Conservation (phyloP, 2,797 vertebrate species). For the Selene dorsalis region DNA sequence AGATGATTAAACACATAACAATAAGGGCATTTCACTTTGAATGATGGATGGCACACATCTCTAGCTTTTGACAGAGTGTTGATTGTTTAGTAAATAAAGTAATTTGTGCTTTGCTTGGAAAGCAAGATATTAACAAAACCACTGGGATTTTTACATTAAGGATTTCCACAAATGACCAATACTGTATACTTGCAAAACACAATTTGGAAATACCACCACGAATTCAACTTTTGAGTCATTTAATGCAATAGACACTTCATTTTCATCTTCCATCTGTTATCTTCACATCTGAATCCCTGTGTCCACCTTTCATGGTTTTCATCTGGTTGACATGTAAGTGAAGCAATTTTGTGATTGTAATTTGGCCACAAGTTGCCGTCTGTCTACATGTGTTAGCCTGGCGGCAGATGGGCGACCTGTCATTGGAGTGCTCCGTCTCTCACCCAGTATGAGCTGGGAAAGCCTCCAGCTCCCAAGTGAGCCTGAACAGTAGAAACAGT, state of each 20-base stretch:
- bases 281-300: not conserved
- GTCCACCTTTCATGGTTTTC: not conserved
- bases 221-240: not conserved
- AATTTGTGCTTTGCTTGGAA: too few relatives aligned
- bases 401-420: constrained; percentile 49
- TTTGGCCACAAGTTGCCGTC: constrained; percentile 30
- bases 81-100: too few relatives aligned
- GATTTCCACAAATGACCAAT: too few relatives aligned
- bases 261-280: not conserved
- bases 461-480: constrained; percentile 21
- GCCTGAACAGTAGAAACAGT: constrained; percentile 26
- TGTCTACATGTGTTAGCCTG: constrained; percentile 37
- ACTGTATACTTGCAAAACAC: too few relatives aligned
- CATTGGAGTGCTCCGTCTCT: constrained; percentile 34
- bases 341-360: constrained; percentile 14
- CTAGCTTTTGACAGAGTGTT: too few relatives aligned
- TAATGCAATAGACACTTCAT: not conserved
- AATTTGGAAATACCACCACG: too few relatives aligned
- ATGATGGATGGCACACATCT: too few relatives aligned
- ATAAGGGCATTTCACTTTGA: not conserved
- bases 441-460: constrained; percentile 31
- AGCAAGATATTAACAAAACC: too few relatives aligned
- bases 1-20: not conserved
- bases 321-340: constrained; percentile 14
- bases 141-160: too few relatives aligned